phyloP scores from a whole-genome alignment of 1,140 invertebrate species.

The Campoletis sonorensis region DNA sequence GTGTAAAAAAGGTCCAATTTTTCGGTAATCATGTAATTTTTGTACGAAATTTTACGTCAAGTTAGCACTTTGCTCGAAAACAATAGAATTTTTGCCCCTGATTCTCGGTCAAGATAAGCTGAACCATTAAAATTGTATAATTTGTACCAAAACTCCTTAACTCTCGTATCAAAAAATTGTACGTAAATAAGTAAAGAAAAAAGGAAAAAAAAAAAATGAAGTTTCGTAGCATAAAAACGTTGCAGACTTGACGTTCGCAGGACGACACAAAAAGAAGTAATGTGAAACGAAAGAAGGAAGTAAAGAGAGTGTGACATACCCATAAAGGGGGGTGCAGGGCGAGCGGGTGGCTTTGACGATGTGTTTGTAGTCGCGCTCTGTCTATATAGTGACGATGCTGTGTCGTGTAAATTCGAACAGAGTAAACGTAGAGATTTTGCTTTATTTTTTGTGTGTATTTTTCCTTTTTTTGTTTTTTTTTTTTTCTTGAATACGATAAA shows the following conservation, averaged over 20 bases:
- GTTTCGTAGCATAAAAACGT: neutral
- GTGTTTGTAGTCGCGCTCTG: conserved; percentile 72
- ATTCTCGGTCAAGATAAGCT: no score
- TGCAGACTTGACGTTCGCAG: neutral
- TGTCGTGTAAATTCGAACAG: conserved; percentile 64
- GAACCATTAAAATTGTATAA: no score
- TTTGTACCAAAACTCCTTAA: no score
- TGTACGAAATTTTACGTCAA: no score
- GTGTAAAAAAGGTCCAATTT: no score
- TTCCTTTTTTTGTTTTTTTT: neutral
- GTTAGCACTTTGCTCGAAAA: no score
- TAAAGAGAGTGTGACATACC: conserved; percentile 69
- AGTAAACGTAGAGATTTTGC: conserved; percentile 40
- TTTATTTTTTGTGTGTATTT: neutral
- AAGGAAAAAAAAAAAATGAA: neutral
- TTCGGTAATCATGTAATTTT: no score
- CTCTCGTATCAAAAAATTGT: no score
- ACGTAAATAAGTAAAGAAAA: no score
- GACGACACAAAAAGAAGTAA: neutral
- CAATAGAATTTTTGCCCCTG: no score
- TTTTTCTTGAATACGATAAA: neutral
- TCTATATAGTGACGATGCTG: conserved; percentile 74
- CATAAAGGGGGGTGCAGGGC: conserved; percentile 75
- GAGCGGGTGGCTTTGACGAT: conserved; percentile 74
- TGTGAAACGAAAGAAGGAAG: conserved; percentile 12